Conservation (phyloP, 2,888 invertebrate genomes). For the Coleophora deauratella region DNA sequence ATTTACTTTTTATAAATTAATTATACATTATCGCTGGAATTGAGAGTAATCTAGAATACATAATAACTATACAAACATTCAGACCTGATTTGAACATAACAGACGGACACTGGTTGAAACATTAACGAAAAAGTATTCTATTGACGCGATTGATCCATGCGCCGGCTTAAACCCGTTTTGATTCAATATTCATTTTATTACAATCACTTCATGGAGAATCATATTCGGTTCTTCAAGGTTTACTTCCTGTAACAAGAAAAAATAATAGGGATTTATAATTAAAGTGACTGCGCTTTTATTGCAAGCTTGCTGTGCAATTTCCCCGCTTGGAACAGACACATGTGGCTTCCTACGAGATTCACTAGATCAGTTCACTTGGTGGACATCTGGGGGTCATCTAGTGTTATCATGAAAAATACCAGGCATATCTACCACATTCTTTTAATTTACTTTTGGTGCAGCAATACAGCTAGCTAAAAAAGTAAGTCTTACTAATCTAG, state of each 20-base stretch:
- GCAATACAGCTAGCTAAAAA: too few species aligned
- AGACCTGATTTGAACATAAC: conserved; percentile 44
- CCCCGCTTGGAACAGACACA: too few species aligned
- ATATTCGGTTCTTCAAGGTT: conserved; percentile 11
- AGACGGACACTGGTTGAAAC: conserved; percentile 49
- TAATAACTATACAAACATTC: conserved; percentile 44
- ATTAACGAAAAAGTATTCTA: conserved; percentile 21
- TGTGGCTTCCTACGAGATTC: too few species aligned
- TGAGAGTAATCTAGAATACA: conserved; percentile 45
- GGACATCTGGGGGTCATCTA: too few species aligned
- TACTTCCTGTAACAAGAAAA: conserved; percentile 57
- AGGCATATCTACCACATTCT: too few species aligned
- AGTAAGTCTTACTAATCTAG: too few species aligned
- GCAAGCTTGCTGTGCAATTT: too few species aligned
- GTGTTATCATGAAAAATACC: too few species aligned
- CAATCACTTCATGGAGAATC: too few species aligned
- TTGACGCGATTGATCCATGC: conserved; percentile 21
- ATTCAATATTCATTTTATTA: conserved; percentile 21
- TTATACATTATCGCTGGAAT: conserved; percentile 56
- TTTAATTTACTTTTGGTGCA: too few species aligned
- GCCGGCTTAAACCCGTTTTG: conserved; percentile 37
- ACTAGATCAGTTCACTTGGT: too few species aligned
- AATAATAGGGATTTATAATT: background rate
- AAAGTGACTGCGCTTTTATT: too few species aligned
- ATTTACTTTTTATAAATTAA: conserved; percentile 56